Conservation (phyloP, 1,140 invertebrate genomes). For the Mizuhopecten yessoensis region DNA sequence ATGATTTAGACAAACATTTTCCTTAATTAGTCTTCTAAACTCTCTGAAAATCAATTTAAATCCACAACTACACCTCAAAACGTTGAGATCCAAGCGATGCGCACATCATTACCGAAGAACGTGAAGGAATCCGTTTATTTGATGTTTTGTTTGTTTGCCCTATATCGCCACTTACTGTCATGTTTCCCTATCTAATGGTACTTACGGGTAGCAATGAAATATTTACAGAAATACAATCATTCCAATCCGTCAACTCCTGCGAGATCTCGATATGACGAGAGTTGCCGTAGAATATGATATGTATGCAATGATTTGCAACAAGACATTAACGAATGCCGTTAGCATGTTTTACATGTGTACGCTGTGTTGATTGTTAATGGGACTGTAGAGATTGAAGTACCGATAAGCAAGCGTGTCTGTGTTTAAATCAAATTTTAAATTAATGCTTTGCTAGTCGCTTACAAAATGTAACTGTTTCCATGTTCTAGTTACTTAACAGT, state of each 20-base stretch:
- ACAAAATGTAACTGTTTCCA: too few relatives aligned
- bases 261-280: neutral
- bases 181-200: neutral
- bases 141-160: neutral
- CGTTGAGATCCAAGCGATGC: neutral
- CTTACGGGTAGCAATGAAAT: neutral
- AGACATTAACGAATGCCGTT: neutral
- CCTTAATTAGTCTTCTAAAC: neutral
- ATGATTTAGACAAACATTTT: too few relatives aligned
- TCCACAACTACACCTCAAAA: neutral
- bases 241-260: neutral
- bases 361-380: too few relatives aligned
- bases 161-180: neutral
- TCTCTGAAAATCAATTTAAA: neutral
- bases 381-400: too few relatives aligned
- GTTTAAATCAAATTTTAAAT: too few relatives aligned
- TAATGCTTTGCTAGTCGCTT: too few relatives aligned
- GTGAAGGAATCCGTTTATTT: neutral
- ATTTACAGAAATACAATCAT: neutral
- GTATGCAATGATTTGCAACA: neutral
- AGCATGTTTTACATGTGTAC: neutral
- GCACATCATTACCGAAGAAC: neutral
- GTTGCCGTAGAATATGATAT: neutral
- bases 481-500: too few relatives aligned
- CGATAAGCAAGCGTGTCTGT: too few relatives aligned